A percentile compares a stretch with the other conserved stretches of the same genome.
These are phyloP conservation scores for Myotis davidii DNA, from an alignment of 2,113 vertebrate species.

Conservation along the genomic window DNA sequence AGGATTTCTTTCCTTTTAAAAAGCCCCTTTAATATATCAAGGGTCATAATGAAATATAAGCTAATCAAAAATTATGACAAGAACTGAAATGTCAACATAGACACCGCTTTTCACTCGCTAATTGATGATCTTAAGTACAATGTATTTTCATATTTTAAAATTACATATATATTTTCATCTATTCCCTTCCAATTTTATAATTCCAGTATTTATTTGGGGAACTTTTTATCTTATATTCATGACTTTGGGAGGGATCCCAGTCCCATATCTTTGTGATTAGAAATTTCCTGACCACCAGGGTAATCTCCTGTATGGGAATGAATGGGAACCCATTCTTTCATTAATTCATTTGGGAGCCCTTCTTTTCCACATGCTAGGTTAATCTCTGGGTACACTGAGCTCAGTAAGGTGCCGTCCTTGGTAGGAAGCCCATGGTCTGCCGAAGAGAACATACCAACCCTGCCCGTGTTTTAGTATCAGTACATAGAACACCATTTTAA, in stretches of 20 bases:
- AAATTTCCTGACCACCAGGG: not conserved
- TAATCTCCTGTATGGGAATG: not conserved
- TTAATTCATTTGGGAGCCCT: not conserved
- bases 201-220: constrained; percentile 6
- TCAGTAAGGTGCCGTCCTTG: not conserved
- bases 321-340: not conserved
- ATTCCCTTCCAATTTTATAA: not conserved
- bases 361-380: not conserved
- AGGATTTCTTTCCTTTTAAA: constrained; percentile 22
- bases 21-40: not conserved
- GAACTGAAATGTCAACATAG: not conserved
- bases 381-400: not conserved
- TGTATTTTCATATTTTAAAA: constrained; percentile 33
- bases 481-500: not conserved
- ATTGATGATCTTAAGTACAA: constrained; percentile 39
- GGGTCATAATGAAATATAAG: constrained; percentile 22
- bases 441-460: not conserved
- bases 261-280: not conserved
- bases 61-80: constrained; percentile 14
- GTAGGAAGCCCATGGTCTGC: not conserved
- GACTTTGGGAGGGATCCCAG: not conserved
- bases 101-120: constrained; percentile 22
- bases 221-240: not conserved
- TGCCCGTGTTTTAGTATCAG: not conserved
- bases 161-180: constrained; percentile 36